Conservation (phyloP, 2,113 vertebrate species). For the Atrichornis clamosus region DNA sequence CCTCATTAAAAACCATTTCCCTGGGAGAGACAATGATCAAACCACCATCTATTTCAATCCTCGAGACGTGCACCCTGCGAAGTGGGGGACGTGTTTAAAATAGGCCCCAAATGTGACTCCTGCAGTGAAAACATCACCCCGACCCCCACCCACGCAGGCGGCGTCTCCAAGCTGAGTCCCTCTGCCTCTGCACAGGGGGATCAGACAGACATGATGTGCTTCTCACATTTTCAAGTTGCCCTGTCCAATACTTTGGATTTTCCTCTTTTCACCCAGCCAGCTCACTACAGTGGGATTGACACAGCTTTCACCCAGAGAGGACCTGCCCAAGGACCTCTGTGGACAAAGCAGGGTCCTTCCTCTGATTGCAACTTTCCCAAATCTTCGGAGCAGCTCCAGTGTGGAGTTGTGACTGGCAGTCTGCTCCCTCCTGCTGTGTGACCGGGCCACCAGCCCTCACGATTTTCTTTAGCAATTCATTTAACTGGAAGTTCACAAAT, state of each 20-base stretch:
- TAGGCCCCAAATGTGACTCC: neutral
- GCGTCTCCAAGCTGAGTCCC: neutral
- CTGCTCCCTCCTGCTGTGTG: neutral
- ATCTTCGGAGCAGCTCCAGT: neutral
- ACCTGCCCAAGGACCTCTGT: neutral
- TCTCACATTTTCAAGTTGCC: neutral
- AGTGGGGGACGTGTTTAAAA: neutral
- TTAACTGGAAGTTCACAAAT: neutral
- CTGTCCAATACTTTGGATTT: neutral
- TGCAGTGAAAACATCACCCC: neutral
- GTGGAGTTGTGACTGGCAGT: neutral
- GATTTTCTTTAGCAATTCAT: neutral
- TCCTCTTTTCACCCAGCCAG: neutral
- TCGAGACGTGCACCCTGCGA: neutral
- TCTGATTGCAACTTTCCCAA: neutral
- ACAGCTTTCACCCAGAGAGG: neutral
- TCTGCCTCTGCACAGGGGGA: neutral
- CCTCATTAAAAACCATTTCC: slow-evolving; percentile 41
- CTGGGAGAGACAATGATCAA: slow-evolving; percentile 25
- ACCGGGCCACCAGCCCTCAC: neutral
- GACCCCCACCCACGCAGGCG: fast-evolving
- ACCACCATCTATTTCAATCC: neutral
- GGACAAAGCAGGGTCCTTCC: neutral
- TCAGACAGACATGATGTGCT: fast-evolving
- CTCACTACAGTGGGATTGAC: neutral